A percentile compares a stretch with the other conserved stretches of the same genome.
Evolutionary conservation across 2,113 vertebrate genomes (phyloP).

Genomic region (Scortum barcoo): DNA sequence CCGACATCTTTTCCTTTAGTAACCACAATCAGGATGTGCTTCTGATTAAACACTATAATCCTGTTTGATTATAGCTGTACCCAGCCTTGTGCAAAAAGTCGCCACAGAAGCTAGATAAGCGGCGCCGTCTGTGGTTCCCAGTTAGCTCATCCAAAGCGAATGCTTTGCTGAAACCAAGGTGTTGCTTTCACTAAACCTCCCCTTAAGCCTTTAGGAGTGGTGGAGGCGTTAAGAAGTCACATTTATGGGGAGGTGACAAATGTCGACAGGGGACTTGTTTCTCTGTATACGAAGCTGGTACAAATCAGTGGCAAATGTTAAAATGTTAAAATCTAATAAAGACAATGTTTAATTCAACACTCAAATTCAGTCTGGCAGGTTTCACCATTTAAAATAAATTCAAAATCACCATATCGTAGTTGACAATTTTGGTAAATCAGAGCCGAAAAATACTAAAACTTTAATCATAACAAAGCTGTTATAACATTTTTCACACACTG

Average conservation of each 20-base stretch:
- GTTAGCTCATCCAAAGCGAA: conserved; percentile 54
- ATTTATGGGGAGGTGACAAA: conserved; percentile 32
- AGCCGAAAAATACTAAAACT: not conserved
- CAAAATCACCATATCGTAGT: not conserved
- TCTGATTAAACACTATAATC: conserved; percentile 45
- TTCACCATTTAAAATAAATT: not conserved
- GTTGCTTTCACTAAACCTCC: conserved; percentile 51
- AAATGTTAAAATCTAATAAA: not conserved
- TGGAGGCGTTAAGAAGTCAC: not conserved
- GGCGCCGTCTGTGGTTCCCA: conserved; percentile 24
- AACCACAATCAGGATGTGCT: conserved; percentile 4
- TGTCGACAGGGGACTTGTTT: not conserved
- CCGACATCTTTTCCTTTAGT: conserved; percentile 16
- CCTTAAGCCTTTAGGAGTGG: conserved; percentile 42
- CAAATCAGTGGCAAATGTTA: not conserved
- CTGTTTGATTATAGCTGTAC: conserved; percentile 2
- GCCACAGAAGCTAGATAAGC: conserved; percentile 31
- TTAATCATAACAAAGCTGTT: not conserved
- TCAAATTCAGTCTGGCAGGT: not conserved
- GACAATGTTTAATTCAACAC: not conserved
- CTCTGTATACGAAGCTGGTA: not conserved
- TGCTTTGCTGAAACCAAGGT: conserved; percentile 42
- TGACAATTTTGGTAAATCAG: not conserved
- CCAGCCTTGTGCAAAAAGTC: conserved; percentile 21
- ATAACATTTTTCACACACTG: conserved; percentile 5